These are phyloP conservation scores for Stylophora pistillata DNA, from an alignment of 64 coral and sea anemone species.

Conservation along the genomic window DNA sequence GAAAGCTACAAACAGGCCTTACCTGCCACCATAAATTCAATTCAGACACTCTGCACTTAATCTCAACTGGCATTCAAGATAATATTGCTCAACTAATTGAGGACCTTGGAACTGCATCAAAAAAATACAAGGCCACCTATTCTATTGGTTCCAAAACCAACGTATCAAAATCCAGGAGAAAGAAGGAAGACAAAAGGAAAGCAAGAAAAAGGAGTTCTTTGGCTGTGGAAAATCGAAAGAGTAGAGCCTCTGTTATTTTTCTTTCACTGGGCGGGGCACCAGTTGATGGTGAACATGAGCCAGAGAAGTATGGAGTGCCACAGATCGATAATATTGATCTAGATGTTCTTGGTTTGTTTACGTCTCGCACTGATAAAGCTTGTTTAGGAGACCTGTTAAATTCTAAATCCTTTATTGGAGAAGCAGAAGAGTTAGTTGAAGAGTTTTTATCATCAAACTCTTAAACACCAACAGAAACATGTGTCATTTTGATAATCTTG, in stretches of 20 bases:
- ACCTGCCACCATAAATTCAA: background rate
- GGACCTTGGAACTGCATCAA: no score
- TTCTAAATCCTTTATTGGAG: slow-evolving; percentile 14
- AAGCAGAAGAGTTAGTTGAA: slow-evolving; percentile 34
- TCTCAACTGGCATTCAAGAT: background rate
- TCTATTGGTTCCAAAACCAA: background rate
- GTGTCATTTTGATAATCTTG: background rate
- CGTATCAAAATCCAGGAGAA: background rate
- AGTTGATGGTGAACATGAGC: slow-evolving; percentile 21
- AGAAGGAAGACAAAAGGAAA: background rate
- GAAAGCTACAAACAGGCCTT: slow-evolving; percentile 15
- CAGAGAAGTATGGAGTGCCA: slow-evolving; percentile 24
- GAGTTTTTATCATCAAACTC: slow-evolving; percentile 2
- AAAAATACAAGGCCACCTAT: slow-evolving; percentile 1
- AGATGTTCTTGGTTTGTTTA: background rate
- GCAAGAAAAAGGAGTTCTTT: background rate
- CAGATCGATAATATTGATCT: slow-evolving; percentile 19
- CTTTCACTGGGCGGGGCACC: background rate
- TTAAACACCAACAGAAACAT: background rate
- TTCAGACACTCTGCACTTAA: background rate
- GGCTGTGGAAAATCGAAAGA: background rate
- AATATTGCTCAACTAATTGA: background rate
- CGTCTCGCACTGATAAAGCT: slow-evolving; percentile 22
- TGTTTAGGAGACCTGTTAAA: background rate
- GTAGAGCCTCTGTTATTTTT: no score